Base-by-base conservation (phyloP, 2,113 vertebrate genomes). In the Protomyctophum bolini region DNA sequence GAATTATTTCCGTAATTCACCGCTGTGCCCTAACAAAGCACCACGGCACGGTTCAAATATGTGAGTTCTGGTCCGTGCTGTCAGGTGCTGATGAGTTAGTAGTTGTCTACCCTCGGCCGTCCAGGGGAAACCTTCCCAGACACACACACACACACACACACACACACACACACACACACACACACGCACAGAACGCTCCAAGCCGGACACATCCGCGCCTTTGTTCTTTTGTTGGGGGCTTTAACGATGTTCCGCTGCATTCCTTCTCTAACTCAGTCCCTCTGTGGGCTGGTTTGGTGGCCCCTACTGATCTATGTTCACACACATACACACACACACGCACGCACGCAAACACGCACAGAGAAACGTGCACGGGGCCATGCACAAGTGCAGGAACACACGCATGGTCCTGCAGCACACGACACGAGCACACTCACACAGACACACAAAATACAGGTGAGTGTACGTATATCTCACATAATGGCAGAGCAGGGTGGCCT, bases 211-310 rank as follows among this genome's bases (percentile, higher is more conserved):
- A 86, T 90, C 86, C 83, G 81, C 72, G 83, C 75, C 91, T 93
- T 92, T 93, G 90, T 93, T 93, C 90, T 93, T 93, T 91, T 89
- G 90, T 90, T 83, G 74, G 86, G 83, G 77, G 81, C 83, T 92
- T 93, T 94, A 92, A 94, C 90, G 86, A 89, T 90, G 93, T 94
- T 93, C 89, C 92, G 91, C 91, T 59, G 92, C 91, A 93, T 94
- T 93, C 93, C 91, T 89, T 56, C 29, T 4, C 83, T 94, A 93
- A 93, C 87, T 83, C 76, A 55, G 90, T 83, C 90, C 90, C 91
- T 91, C 91, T 93, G 92, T 86, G 86, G 77, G 68, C 88, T 57
- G 82, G 77, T 82, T 71, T 82, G 82, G 83, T 82, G 78, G 87
- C 87, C 86, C 76, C 82, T 2, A 48, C 65, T 1, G 50, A 54